These are phyloP conservation scores for Euplagia quadripunctaria DNA, from an alignment of 2,888 invertebrate genomes.

Conservation along the genomic window DNA sequence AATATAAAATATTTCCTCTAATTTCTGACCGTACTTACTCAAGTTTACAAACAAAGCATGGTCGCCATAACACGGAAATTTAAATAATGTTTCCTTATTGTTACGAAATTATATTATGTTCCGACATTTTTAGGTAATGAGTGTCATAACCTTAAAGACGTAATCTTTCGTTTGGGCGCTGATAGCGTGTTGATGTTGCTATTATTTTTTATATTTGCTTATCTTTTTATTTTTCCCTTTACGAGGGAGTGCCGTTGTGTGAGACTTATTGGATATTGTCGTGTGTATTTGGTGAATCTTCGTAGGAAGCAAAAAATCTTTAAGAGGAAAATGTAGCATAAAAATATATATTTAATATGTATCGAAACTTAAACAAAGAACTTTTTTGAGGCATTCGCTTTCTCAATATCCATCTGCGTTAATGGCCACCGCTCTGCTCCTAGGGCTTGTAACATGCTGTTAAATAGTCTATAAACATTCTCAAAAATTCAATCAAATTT, in stretches of 20 bases:
- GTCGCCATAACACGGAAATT: not conserved
- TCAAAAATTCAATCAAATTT: too few relatives aligned
- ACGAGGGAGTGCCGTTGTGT: slow-evolving; percentile 26
- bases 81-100: not conserved
- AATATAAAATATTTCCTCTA: too few relatives aligned
- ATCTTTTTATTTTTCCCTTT: slow-evolving; percentile 44
- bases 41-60: too few relatives aligned
- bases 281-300: slow-evolving; percentile 14
- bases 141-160: not conserved
- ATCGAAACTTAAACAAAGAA: too few relatives aligned
- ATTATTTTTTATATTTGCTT: slow-evolving; percentile 45
- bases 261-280: slow-evolving; percentile 33
- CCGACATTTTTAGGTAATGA: slow-evolving; percentile 20
- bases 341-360: too few relatives aligned
- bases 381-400: too few relatives aligned
- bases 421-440: too few relatives aligned
- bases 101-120: slow-evolving; percentile 3
- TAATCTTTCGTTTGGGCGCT: slow-evolving; percentile 33
- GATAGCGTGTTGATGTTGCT: slow-evolving; percentile 30
- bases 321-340: not conserved
- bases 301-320: not conserved
- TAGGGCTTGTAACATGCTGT: too few relatives aligned
- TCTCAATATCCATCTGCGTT: too few relatives aligned
- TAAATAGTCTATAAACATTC: too few relatives aligned
- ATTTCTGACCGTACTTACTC: too few relatives aligned